Base-by-base conservation (phyloP, 2,797 vertebrate species). In the Knipowitschia caucasica region DNA sequence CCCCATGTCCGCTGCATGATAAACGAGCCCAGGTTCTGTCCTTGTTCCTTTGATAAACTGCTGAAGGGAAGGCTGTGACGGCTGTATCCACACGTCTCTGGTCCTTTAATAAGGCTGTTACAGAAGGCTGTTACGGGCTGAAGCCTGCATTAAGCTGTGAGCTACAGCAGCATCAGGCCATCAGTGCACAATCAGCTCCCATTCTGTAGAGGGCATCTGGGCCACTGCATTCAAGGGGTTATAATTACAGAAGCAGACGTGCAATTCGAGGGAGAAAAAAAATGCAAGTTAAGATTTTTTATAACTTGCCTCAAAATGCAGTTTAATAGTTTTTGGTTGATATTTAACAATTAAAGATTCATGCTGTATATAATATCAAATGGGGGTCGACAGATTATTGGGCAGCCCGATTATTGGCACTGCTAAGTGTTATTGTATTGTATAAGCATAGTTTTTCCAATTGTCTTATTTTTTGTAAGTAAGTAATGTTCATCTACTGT, bases 41-140 rank as follows among this genome's bases (percentile, higher is more conserved):
- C 43, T 53, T 43, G 47, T 24, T 36, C 42, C 17, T 26, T 34
- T 60, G 47, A 60, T 39, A 53, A 29, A 49, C 30, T 38, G 40
- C 25, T 27, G 21, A 21, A 38, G 24, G 23, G 17, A 23, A 58
- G 4, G 33, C 44, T 39, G 3, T 45, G 33, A 27, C 17, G 23
- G 30, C 40, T 36, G 56, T 18, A 56, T 52, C 26, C 17, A 24
- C 45, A 27, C 11, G 14, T 31, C 36, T 58, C n/a, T 12, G 42
- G 29, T 40, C 11, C 23, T 50, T 53, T 57, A 45, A 64, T 9
- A 53, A 23, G n/a, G 8, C 12, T 31, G 20, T 42, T 46, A 50
- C 23, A 45, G n/a, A 53, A 23, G n/a, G 8, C 12, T 31, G 20
- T 42, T 46, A 50, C 23, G 40, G 50, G 50, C 26, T n/a, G 35